A percentile compares a stretch with the other conserved stretches of the same genome.
Conservation (phyloP, 2,888 invertebrate species). For the Tethea ocularis region DNA sequence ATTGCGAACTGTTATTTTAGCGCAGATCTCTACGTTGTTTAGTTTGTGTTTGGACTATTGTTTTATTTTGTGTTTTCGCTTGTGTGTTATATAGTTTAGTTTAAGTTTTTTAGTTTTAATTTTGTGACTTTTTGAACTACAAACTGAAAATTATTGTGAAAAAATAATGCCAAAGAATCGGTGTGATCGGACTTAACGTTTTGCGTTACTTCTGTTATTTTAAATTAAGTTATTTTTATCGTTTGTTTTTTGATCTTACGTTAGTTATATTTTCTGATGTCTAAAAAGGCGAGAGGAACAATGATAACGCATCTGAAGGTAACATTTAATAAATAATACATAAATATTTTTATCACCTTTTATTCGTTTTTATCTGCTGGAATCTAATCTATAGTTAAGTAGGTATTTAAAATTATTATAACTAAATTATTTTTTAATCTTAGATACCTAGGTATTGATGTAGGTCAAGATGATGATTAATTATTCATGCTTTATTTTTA, state of each 20-base stretch:
- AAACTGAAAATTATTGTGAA: constrained; percentile 43
- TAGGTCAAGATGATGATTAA: background rate
- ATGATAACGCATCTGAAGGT: constrained; percentile 79
- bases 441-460: constrained; percentile 4
- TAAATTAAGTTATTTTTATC: constrained; percentile 48
- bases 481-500: background rate
- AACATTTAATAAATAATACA: constrained; percentile 27
- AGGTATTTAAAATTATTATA: no score
- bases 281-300: constrained; percentile 72
- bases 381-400: no score
- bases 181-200: constrained; percentile 73
- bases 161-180: constrained; percentile 73
- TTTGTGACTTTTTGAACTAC: constrained; percentile 54
- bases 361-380: background rate
- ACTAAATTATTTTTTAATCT: background rate
- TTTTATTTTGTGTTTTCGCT: constrained; percentile 54
- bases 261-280: constrained; percentile 61
- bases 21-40: constrained; percentile 37
- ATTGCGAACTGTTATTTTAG: constrained; percentile 55
- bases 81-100: constrained; percentile 52
- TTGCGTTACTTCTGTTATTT: constrained; percentile 52
- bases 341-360: background rate
- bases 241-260: constrained; percentile 34
- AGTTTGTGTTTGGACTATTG: constrained; percentile 60
- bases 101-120: constrained; percentile 42